Evolutionary conservation across 2,797 vertebrate genomes (phyloP), one percentile per base, ranked within the genome.

Genomic region (Lepus oiostolus): DNA sequence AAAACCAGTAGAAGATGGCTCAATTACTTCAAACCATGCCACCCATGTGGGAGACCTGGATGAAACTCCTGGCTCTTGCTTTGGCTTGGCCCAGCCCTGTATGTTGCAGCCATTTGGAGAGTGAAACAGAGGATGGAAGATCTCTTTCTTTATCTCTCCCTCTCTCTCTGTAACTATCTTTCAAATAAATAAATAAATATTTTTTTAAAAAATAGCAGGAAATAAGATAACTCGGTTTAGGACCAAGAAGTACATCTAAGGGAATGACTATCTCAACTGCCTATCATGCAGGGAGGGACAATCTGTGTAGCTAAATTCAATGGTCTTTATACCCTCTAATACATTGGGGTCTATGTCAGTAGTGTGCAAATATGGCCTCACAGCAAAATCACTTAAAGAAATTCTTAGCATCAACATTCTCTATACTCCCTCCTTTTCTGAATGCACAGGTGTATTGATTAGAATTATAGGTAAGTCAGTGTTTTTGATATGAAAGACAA

Each of bases 401-500:
- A 74, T 32, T 74, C 2, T 47, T 13, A 42, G 21, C 2, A 62
- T 21, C 19, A n/a, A 47, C 8, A 35, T 67, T 63, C 19, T 68
- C 50, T 71, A 74, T 19, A 28, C 7, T n/a, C 30, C 17, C 4
- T 80, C 65, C 3, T 47, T 4, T 32, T 14, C 17, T 38, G 5
- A 26, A 47, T 14, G 9, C 7, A 4, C 17, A 93, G 50, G 11
- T 84, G 54, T 65, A 74, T 68, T 79, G 79, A 63, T 88, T 72
- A 50, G n/a, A 72, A 80, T 68, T 79, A 87, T 58, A 90, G 3
- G 26, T 35, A 68, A 0, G 4, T 24, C 82, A 19, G 11, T 47
- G 22, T 42, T 96, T 94, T 80, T 80, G n/a, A 83, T 70, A 35
- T 21, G 42, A 92, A 88, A 71, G 32, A 4, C 3, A 38, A 79